phyloP scores from a whole-genome alignment of 2,797 vertebrate genomes.

The Parauchenoglanis punctatus region DNA sequence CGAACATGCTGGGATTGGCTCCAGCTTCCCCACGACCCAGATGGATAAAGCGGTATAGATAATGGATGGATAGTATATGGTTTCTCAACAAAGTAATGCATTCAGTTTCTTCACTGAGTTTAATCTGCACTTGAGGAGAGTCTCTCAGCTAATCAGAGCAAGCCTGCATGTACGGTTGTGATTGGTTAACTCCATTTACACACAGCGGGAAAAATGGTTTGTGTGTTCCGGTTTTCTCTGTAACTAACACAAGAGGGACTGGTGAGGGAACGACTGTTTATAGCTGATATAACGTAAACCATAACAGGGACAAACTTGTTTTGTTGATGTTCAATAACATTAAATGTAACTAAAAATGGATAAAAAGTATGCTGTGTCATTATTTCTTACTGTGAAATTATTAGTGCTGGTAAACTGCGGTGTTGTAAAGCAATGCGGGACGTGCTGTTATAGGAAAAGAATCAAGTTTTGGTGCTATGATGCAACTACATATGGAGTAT shows the following conservation, averaged over 20 bases:
- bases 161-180: background rate
- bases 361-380: background rate
- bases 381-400: background rate
- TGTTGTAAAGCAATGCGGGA: background rate
- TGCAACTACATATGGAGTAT: background rate
- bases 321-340: background rate
- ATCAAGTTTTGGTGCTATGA: background rate
- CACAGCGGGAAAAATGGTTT: background rate
- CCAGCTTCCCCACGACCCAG: too few relatives aligned
- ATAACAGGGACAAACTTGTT: background rate
- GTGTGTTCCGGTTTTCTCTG: background rate
- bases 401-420: background rate
- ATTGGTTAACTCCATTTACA: background rate
- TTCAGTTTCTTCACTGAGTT: background rate
- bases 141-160: too few relatives aligned
- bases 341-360: background rate
- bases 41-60: too few relatives aligned
- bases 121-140: background rate
- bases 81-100: background rate
- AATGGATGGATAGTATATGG: too few relatives aligned
- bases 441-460: background rate
- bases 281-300: too few relatives aligned
- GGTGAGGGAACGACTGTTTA: too few relatives aligned
- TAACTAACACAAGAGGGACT: background rate
- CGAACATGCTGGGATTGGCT: too few relatives aligned